These are phyloP conservation scores for Phyto melanocephala DNA, from an alignment of 2,888 invertebrate species.

Conservation along the genomic window DNA sequence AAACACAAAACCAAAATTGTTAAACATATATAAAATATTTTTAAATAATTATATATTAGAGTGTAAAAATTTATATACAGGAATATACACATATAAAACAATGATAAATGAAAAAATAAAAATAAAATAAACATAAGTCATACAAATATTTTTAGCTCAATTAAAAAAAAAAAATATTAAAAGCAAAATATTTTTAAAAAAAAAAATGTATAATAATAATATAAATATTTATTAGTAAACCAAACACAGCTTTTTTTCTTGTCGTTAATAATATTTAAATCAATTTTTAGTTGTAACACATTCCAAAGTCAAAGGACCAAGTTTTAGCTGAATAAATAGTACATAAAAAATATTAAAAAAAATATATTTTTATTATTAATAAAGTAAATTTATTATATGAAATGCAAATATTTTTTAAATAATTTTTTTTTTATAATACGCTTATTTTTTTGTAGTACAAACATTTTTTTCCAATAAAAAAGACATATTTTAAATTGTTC, in stretches of 20 bases:
- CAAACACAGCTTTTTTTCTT: slow-evolving; percentile 54
- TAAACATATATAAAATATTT: slow-evolving; percentile 32
- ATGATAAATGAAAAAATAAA: neutral
- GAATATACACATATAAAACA: slow-evolving; percentile 33
- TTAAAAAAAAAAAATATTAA: slow-evolving; percentile 26
- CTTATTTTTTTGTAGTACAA: slow-evolving; percentile 48
- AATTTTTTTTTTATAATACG: slow-evolving; percentile 32
- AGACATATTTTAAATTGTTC: neutral
- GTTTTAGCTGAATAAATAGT: slow-evolving; percentile 39
- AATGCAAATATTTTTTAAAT: neutral
- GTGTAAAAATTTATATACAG: slow-evolving; percentile 38
- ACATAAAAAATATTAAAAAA: neutral
- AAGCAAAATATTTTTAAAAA: neutral
- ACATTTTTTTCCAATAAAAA: slow-evolving; percentile 1
- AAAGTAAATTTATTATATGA: neutral
- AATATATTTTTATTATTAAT: neutral
- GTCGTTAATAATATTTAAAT: slow-evolving; percentile 39
- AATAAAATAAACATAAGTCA: slow-evolving; percentile 23
- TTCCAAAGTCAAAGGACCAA: slow-evolving; percentile 71
- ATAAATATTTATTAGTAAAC: neutral
- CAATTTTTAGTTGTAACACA: slow-evolving; percentile 69
- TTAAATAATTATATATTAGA: slow-evolving; percentile 18
- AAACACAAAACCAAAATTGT: too few relatives aligned
- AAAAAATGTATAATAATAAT: neutral
- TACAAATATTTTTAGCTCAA: slow-evolving; percentile 64